Base-by-base conservation (phyloP, 2,113 vertebrate genomes). In the Cichladusa arquata region DNA sequence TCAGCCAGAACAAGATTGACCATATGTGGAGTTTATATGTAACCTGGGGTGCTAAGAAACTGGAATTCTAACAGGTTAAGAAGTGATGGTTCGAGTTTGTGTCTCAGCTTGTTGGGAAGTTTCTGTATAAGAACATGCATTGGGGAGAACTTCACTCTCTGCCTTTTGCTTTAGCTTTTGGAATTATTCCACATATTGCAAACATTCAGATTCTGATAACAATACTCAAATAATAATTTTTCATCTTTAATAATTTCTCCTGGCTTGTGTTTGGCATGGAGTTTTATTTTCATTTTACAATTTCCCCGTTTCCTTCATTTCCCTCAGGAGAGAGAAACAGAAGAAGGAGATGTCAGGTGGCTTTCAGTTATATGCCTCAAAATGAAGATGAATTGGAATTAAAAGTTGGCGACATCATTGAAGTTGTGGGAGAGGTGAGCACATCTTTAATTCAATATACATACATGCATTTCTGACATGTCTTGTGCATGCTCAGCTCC, bases 371-470 rank as follows among this genome's bases (percentile, higher is more conserved):
- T 64, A 96, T 98, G 92, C 99, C 99, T 65, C 99, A 99, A 97
- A 99, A 99, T 69, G 99, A 99, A 65, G 99, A 99, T 11, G 99
- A 99, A 94, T 97, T 99, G 73, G 99, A 99, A 94, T 94, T 99
- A 97, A 99, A 99, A 98, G 99, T 99, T 26, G 99, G 99, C 14
- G 99, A 99, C 92, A 97, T 99, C 96, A 99, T 99, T 88, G 99
- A 99, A 91, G 97, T 99, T 80, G 97, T 99, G 79, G 98, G 98
- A 95, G 99, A 99, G 98, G 99, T 99, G 96, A 97, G 98, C 78
- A 73, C 38, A 18, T 62, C 42, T 72, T 88, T 58, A 50, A 33
- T 24, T 57, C 26, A 67, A 26, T 76, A n/a, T 48, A 19, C 6
- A 33, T 6, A 23, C 14, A 10, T 33, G 45, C 10, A 53, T 28